These are phyloP conservation scores for Leptarthrus brevirostris DNA, from an alignment of 2,888 invertebrate species.

Conservation along the genomic window DNA sequence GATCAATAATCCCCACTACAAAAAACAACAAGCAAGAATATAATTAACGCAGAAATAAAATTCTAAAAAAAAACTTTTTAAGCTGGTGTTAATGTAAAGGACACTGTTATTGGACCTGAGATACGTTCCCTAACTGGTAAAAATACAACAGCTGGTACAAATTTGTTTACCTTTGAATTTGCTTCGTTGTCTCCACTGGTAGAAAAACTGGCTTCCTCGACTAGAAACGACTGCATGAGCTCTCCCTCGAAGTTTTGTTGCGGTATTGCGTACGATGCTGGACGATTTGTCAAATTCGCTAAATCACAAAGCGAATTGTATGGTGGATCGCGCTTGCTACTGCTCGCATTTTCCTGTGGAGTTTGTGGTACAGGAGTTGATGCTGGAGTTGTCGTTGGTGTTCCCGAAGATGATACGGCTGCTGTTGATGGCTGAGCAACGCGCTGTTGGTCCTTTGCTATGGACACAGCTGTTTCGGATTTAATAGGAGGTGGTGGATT, in stretches of 20 bases:
- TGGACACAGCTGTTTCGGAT: slow-evolving; percentile 65
- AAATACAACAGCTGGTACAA: slow-evolving; percentile 92
- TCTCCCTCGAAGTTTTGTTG: slow-evolving; percentile 64
- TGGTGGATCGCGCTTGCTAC: slow-evolving; percentile 57
- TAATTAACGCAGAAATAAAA: not conserved
- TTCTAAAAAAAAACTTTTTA: slow-evolving; percentile 66
- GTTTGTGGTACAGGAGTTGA: slow-evolving; percentile 59
- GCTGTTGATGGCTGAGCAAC: slow-evolving; percentile 66
- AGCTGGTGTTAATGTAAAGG: slow-evolving; percentile 94
- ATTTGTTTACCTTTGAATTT: slow-evolving; percentile 67
- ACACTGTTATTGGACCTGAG: slow-evolving; percentile 86
- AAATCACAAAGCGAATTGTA: slow-evolving; percentile 60
- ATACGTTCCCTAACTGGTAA: slow-evolving; percentile 91
- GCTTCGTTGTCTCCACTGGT: slow-evolving; percentile 46
- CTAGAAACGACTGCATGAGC: slow-evolving; percentile 93
- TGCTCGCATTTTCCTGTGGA: slow-evolving; percentile 58
- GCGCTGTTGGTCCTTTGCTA: slow-evolving; percentile 73
- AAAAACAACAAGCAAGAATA: not conserved
- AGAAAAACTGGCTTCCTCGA: slow-evolving; percentile 71
- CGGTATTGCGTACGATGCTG: slow-evolving; percentile 76
- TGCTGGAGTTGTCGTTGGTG: slow-evolving; percentile 63
- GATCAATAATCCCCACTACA: not conserved
- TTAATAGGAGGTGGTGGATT: slow-evolving; percentile 59
- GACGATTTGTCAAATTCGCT: slow-evolving; percentile 65
- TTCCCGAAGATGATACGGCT: slow-evolving; percentile 71